Percentiles rank a stretch among this genome's conserved stretches.
Evolutionary conservation across 2,797 vertebrate genomes (phyloP).

Genomic region (Danionella dracula): DNA sequence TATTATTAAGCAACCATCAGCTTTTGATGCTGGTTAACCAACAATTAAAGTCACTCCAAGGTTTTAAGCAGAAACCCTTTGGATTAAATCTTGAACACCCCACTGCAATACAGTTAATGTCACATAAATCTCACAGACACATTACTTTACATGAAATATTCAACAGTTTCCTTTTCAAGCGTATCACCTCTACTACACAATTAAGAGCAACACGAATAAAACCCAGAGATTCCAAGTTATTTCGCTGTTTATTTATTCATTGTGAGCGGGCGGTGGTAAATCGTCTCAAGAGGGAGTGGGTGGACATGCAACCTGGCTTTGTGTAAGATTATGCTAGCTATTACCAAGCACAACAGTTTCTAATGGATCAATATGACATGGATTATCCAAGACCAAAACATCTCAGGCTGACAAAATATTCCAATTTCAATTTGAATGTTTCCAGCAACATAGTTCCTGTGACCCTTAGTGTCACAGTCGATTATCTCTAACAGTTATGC

Average conservation of each 20-base stretch:
- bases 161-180: not conserved
- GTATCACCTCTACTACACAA: conserved; percentile 34
- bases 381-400: conserved; percentile 49
- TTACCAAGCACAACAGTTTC: conserved; percentile 48
- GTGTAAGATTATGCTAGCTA: conserved; percentile 64
- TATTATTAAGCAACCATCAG: not conserved
- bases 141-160: not conserved
- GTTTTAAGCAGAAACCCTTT: not conserved
- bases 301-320: conserved; percentile 53
- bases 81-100: not conserved
- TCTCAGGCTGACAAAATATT: conserved; percentile 2
- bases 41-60: not conserved
- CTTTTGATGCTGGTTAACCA: not conserved
- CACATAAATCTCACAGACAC: not conserved
- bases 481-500: conserved; percentile 18
- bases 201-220: conserved; percentile 37
- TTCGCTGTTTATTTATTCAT: conserved; percentile 69
- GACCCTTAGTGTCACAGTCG: conserved; percentile 6
- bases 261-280: conserved; percentile 58
- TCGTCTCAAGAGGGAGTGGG: conserved; percentile 51
- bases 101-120: not conserved
- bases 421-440: conserved; percentile 17
- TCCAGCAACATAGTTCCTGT: not conserved
- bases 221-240: conserved; percentile 48
- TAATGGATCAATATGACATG: conserved; percentile 56